A percentile compares a stretch with the other conserved stretches of the same genome.
Evolutionary conservation across 2,113 vertebrate genomes (phyloP).

Genomic region (Vombatus ursinus): DNA sequence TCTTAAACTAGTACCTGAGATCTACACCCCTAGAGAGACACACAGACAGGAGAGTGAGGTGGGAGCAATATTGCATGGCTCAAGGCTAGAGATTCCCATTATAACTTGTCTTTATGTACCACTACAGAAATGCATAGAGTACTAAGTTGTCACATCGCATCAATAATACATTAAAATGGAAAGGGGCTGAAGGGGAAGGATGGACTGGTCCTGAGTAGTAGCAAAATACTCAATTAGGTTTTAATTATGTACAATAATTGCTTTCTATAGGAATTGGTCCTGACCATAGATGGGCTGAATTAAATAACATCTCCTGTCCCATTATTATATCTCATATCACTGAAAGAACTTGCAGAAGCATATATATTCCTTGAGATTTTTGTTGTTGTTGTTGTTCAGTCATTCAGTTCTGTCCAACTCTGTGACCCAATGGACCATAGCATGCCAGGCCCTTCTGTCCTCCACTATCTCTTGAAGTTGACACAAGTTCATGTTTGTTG

Average conservation of each 20-base stretch:
- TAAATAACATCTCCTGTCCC: background rate
- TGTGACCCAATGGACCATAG: too few relatives aligned
- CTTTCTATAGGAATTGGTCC: background rate
- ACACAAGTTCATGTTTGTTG: too few relatives aligned
- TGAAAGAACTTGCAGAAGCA: background rate
- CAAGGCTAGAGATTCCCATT: background rate
- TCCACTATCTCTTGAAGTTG: too few relatives aligned
- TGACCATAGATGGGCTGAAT: background rate
- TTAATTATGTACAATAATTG: background rate
- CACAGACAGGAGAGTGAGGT: background rate
- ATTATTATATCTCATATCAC: background rate
- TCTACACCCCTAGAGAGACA: background rate
- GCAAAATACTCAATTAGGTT: background rate
- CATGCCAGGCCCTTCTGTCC: too few relatives aligned
- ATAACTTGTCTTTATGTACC: background rate
- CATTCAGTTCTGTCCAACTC: too few relatives aligned
- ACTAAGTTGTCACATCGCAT: background rate
- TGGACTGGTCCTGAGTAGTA: background rate
- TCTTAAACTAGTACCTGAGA: background rate
- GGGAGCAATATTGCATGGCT: background rate
- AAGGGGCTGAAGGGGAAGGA: background rate
- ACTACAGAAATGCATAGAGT: background rate
- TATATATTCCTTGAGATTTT: background rate
- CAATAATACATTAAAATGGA: background rate
- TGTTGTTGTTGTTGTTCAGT: too few relatives aligned